Conservation (phyloP, 2,797 vertebrate species). For the Lagodon rhomboides region DNA sequence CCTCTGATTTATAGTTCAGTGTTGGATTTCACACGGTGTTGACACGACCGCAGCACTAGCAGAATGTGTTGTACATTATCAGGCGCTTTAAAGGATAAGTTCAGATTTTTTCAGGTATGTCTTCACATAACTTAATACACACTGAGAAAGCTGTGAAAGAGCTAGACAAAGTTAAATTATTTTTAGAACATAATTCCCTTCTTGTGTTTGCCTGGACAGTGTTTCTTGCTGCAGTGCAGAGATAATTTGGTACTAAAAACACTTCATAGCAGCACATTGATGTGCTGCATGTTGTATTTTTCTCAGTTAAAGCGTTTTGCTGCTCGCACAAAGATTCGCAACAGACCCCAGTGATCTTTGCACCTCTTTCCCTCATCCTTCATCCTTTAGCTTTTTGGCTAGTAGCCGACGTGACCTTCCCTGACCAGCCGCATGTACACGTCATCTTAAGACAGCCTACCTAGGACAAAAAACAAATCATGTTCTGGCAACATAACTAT, state of each 20-base stretch:
- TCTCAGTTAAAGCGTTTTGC: too few relatives aligned
- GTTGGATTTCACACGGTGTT: neutral
- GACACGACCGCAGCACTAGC: neutral
- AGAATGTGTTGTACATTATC: constrained; percentile 7
- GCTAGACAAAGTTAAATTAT: neutral
- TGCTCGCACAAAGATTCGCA: too few relatives aligned
- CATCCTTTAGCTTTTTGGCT: too few relatives aligned
- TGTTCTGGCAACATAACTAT: too few relatives aligned
- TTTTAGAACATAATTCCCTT: neutral
- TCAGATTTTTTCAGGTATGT: neutral
- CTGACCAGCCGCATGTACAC: too few relatives aligned
- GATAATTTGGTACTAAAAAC: neutral
- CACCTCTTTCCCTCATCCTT: too few relatives aligned
- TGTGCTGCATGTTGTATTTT: too few relatives aligned
- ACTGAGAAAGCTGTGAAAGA: neutral
- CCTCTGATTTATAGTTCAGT: constrained; percentile 17
- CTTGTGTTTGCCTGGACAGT: neutral
- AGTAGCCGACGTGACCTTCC: too few relatives aligned
- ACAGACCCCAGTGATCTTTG: too few relatives aligned
- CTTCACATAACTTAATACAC: neutral
- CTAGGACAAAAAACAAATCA: too few relatives aligned
- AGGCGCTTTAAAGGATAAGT: neutral
- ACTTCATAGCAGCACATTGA: neutral
- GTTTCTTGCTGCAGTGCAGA: constrained; percentile 1
- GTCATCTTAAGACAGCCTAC: too few relatives aligned